phyloP scores from a whole-genome alignment of 2,797 vertebrate species.

The Eidolon dupreanum region DNA sequence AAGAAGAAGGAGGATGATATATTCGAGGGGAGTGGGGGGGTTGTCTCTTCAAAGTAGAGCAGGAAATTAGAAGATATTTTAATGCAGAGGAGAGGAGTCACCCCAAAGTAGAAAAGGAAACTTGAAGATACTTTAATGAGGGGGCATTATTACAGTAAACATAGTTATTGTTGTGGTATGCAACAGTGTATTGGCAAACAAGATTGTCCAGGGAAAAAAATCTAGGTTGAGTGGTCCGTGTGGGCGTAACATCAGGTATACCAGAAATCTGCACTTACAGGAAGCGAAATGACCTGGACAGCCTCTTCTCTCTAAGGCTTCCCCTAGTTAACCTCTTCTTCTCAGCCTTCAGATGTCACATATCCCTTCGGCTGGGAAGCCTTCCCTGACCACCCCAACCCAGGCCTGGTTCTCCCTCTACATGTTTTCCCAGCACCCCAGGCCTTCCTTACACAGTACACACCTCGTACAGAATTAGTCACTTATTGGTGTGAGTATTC shows the following conservation, averaged over 20 bases:
- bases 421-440: background rate
- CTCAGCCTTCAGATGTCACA: background rate
- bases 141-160: background rate
- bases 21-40: too few species aligned
- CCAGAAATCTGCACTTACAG: background rate
- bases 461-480: background rate
- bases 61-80: background rate
- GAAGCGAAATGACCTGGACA: background rate
- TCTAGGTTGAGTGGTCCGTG: background rate
- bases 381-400: background rate
- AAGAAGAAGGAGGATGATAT: background rate
- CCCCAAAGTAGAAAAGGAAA: background rate
- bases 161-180: background rate
- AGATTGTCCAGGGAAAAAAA: background rate
- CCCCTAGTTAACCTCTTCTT: background rate
- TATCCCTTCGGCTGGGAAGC: background rate
- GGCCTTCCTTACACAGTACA: background rate
- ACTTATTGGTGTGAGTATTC: accelerated
- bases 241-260: background rate
- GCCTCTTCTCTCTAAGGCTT: background rate
- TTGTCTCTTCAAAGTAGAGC: background rate
- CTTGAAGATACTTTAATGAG: background rate
- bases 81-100: background rate
- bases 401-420: too few species aligned
- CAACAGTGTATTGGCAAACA: background rate